Evolutionary conservation across 2,797 vertebrate species (phyloP).

Genomic region (Acrossocheilus fasciatus): DNA sequence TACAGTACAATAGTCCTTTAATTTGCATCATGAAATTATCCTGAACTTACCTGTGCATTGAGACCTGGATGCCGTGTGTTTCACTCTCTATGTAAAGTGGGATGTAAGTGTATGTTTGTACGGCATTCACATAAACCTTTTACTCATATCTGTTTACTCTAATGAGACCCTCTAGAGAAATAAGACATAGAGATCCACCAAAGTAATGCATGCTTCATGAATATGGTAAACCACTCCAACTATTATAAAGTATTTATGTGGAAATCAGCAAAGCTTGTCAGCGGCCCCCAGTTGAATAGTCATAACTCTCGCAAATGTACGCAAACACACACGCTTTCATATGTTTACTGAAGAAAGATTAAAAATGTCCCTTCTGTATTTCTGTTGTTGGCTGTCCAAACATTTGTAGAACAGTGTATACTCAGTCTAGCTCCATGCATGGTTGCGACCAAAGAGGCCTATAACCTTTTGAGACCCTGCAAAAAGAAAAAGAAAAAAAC

Average conservation of each 20-base stretch:
- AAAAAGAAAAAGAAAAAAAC: not conserved
- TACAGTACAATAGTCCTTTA: not conserved
- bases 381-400: slow-evolving; percentile 60
- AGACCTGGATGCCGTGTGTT: not conserved
- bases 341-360: slow-evolving; percentile 54
- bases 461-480: not conserved
- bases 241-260: slow-evolving; percentile 42
- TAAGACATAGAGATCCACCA: slow-evolving; percentile 6
- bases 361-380: slow-evolving; percentile 47
- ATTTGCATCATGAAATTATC: slow-evolving; percentile 6
- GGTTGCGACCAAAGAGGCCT: slow-evolving; percentile 8
- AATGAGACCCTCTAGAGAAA: slow-evolving; percentile 45
- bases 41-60: not conserved
- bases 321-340: slow-evolving; percentile 14
- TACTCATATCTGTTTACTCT: slow-evolving; percentile 25
- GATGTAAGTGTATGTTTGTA: not conserved
- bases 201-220: slow-evolving; percentile 30
- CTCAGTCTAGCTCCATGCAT: slow-evolving; percentile 50
- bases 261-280: slow-evolving; percentile 31
- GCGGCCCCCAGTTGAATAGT: slow-evolving; percentile 12
- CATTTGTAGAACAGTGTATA: slow-evolving; percentile 61
- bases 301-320: slow-evolving; percentile 22
- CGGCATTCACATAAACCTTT: slow-evolving; percentile 23
- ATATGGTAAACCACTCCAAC: slow-evolving; percentile 46
- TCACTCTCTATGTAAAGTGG: slow-evolving; percentile 5